Conservation (phyloP, 2,113 vertebrate species). For the Sisor rabdophorus region DNA sequence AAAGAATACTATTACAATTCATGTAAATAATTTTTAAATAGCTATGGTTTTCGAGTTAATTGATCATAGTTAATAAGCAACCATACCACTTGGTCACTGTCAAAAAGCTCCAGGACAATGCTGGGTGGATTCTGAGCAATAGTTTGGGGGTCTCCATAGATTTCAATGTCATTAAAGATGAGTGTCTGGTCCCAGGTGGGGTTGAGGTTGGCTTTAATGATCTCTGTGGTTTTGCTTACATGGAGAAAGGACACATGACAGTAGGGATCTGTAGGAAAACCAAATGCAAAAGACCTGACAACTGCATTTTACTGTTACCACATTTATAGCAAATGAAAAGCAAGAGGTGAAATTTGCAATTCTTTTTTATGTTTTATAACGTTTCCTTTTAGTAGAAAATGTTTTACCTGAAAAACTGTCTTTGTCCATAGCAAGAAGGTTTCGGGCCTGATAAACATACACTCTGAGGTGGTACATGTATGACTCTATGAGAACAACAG, state of each 20-base stretch:
- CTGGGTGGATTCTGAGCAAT: slow-evolving; percentile 76
- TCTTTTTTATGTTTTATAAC: background rate
- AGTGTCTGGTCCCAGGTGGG: slow-evolving; percentile 96
- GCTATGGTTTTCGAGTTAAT: background rate
- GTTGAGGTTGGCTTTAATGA: slow-evolving; percentile 82
- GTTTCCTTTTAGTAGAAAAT: background rate
- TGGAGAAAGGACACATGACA: slow-evolving; percentile 92
- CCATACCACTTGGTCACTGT: slow-evolving; percentile 97
- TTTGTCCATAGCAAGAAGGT: slow-evolving; percentile 91
- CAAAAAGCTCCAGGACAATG: slow-evolving; percentile 87
- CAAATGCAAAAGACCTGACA: slow-evolving; percentile 40
- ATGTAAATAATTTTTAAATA: no score
- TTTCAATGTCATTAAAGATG: slow-evolving; percentile 91
- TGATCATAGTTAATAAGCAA: background rate
- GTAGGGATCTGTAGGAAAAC: slow-evolving; percentile 82
- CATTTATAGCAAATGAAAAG: slow-evolving; percentile 21
- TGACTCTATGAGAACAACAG: slow-evolving; percentile 65
- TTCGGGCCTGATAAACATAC: slow-evolving; percentile 90
- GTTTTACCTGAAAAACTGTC: slow-evolving; percentile 94
- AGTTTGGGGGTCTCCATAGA: slow-evolving; percentile 83
- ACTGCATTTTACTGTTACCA: background rate
- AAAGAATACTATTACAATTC: no score
- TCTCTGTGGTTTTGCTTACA: slow-evolving; percentile 92
- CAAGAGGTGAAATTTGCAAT: background rate
- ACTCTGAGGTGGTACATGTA: slow-evolving; percentile 89